Evolutionary conservation across 2,113 vertebrate species (phyloP), one percentile per base, ranked within the genome.

Genomic region (Lanius ludovicianus): DNA sequence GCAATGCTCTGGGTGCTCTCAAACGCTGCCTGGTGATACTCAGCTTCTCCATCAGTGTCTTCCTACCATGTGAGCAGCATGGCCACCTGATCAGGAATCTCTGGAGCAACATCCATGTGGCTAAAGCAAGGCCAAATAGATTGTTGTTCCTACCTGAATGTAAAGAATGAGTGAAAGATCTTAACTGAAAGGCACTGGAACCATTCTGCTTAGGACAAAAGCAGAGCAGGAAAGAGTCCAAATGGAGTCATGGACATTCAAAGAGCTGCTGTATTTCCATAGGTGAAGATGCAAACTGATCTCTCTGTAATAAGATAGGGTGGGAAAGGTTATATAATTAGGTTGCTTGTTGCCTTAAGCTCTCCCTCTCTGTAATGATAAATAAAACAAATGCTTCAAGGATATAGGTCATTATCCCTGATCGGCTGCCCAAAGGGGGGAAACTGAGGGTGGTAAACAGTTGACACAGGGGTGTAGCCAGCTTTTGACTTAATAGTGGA

Each of bases 351-450:
- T 90, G 68, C 60, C 52, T 95, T 81, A 86, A 95, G 81, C 60
- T 8, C 30, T 92, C 49, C 41, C 70, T 76, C 78, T 92, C 86
- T 74, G 35, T 70, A 89, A 78, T 60, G 41, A 47, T 78, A 81
- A 93, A 87, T 82, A 97, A 93, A 94, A 95, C 59, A 90, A 90
- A 87, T 91, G 44, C 73, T 94, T 75, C 31, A 75, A 82, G 84
- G 47, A 92, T 90, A 68, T 68, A 93, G 64, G 65, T 89, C 86
- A 89, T 92, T 88, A 91, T 78, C 68, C 56, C 65, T 56, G 52
- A 69, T 93, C 80, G 87, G 52, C 76, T 95, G 80, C 60, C 80
- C 52, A 87, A 63, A 89, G 91, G 84, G 74, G 96, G 81, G 70
- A 84, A 95, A 69, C 17, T 47, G 64, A 94, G 33, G 31, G 28